Percentiles rank a stretch among this genome's conserved stretches.
Evolutionary conservation across 1,140 invertebrate species (phyloP).

Genomic region (Bursaphelenchus mucronatus): DNA sequence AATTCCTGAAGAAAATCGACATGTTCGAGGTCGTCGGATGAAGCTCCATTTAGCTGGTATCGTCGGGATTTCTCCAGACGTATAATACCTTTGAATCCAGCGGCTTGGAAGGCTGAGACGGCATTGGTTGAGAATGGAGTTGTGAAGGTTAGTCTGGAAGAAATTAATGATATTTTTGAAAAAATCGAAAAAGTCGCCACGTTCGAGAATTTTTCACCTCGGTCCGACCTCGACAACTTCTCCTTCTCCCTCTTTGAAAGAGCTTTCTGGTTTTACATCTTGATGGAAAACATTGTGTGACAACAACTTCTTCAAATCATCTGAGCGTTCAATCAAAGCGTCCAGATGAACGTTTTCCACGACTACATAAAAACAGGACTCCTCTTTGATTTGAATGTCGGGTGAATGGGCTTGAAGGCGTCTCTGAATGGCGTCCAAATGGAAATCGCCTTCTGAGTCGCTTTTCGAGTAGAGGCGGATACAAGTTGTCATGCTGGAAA

Average conservation of each 20-base stretch:
- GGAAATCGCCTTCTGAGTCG: slow-evolving; percentile 11
- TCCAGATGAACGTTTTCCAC: slow-evolving; percentile 1
- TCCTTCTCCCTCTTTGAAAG: slow-evolving; percentile 11
- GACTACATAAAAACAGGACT: slow-evolving; percentile 13
- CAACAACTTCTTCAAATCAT: slow-evolving; percentile 8
- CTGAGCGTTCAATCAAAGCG: not conserved
- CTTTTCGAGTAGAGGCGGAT: too few species aligned
- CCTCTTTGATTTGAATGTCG: not conserved
- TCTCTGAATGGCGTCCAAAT: not conserved
- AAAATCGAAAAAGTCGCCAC: not conserved
- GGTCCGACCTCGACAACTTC: slow-evolving; percentile 27
- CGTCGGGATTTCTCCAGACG: slow-evolving; percentile 47
- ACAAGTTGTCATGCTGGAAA: too few species aligned
- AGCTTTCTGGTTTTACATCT: not conserved
- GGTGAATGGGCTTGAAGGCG: not conserved
- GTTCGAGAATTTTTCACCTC: not conserved
- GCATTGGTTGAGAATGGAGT: slow-evolving; percentile 57
- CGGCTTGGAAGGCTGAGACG: slow-evolving; percentile 41
- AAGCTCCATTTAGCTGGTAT: slow-evolving; percentile 30
- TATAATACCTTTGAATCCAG: slow-evolving; percentile 40
- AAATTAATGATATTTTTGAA: not conserved
- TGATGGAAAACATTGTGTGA: slow-evolving; percentile 25
- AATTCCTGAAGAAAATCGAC: slow-evolving; percentile 36
- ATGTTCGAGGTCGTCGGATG: slow-evolving; percentile 5
- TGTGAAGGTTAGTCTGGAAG: slow-evolving; percentile 46